Percentiles rank a stretch among this genome's conserved stretches.
Conservation (phyloP, 2,797 vertebrate species). For the Phrynocephalus vlangalii region DNA sequence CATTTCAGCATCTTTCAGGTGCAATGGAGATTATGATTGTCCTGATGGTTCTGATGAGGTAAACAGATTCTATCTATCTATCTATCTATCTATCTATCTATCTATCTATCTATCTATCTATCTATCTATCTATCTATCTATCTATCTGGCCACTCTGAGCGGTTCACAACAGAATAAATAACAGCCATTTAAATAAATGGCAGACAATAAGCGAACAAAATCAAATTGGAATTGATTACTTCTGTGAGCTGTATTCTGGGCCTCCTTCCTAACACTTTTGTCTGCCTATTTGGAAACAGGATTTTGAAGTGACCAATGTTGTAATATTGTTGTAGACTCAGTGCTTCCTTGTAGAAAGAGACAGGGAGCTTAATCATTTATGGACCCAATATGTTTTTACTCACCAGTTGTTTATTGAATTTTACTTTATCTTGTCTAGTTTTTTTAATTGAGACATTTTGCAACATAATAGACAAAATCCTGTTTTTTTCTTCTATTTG, state of each 20-base stretch:
- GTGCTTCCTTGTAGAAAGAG: background rate
- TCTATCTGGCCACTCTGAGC: no score
- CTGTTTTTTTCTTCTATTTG: no score
- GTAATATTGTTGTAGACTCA: background rate
- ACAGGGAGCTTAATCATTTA: background rate
- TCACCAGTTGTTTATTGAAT: background rate
- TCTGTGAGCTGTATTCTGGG: no score
- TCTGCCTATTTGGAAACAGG: background rate
- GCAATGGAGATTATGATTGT: conserved; percentile 94
- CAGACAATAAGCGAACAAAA: no score
- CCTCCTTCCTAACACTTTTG: no score
- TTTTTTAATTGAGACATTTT: background rate
- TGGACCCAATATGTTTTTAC: background rate
- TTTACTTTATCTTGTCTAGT: background rate
- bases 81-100: no score
- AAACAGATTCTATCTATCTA: conserved; percentile 52
- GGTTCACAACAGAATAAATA: no score
- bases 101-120: no score
- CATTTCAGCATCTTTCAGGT: conserved; percentile 90
- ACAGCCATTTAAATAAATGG: no score
- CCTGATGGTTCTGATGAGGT: conserved; percentile 97
- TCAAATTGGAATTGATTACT: no score
- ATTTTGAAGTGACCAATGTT: background rate
- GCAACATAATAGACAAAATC: no score
- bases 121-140: no score